Evolutionary conservation across 2,888 invertebrate genomes (phyloP), one percentile per base, ranked within the genome.

Genomic region (Ceraclea dissimilis): DNA sequence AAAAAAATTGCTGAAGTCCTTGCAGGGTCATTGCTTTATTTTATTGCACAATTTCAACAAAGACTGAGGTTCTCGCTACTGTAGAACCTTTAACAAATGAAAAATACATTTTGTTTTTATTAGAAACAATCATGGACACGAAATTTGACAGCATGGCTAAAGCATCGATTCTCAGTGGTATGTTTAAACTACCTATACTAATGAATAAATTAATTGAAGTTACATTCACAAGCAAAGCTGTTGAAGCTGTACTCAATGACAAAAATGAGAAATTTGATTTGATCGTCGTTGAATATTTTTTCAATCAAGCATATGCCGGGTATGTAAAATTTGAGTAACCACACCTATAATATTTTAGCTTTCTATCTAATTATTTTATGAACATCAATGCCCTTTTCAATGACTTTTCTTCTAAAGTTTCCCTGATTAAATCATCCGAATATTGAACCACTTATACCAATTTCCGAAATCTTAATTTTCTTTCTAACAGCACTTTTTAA

Each of bases 211-310:
- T 31, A 11, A 8, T 31, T 31, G 31, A 31, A 11, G 11, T 8
- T 6, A 31, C 11, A 31, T 31, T 8, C 31, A 8, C 31, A 8
- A 8, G 8, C 31, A 31, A 31, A 31, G 44, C 6, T 11, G 20
- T 61, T 8, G n/a, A 49, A 26, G 31, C 49, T 11, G 17, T 62
- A 4, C 22, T 58, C 16, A 52, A 56, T 5, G 56, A 54, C 20
- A 54, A 60, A 48, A 49, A 43, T 2, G 56, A 56, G 18, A 59
- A 57, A 33, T 61, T 59, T 21, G 61, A 61, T 43, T 26, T 59
- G 16, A 48, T 59, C 8, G 46, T 61, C n/a, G 44, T 55, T 2
- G 61, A 59, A 31, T 59, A 61, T n/a, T 57, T 59, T 39, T 17
- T 61, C 21, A 61, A 61, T 22, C 55, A 61, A n/a, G 56, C 22